Percentiles rank a stretch among this genome's conserved stretches.
These are phyloP conservation scores for Mesopsocus fuscifrons DNA, from an alignment of 2,888 invertebrate species.

Conservation along the genomic window DNA sequence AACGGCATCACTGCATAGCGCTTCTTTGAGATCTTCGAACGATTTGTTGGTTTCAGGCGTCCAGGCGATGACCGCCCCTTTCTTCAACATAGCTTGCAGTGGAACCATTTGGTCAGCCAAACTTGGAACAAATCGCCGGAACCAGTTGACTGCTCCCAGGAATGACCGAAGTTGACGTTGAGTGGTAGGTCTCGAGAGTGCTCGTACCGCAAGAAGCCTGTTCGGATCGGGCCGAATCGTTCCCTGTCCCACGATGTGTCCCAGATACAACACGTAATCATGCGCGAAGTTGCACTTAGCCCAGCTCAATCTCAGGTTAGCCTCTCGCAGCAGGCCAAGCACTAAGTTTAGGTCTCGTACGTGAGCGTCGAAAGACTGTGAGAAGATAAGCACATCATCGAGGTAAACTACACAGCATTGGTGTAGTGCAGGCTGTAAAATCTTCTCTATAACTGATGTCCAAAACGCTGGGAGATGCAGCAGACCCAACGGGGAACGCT, in stretches of 20 bases:
- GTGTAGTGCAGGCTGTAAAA: not conserved
- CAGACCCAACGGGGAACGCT: not conserved
- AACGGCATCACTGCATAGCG: not conserved
- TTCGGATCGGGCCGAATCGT: too few relatives aligned
- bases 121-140: not conserved
- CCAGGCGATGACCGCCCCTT: too few relatives aligned
- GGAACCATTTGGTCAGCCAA: not conserved
- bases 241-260: too few relatives aligned
- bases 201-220: too few relatives aligned
- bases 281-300: conserved; percentile 4
- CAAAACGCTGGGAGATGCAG: not conserved
- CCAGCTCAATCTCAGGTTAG: not conserved
- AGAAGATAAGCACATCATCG: not conserved
- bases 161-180: not conserved
- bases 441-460: not conserved
- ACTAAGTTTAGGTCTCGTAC: not conserved
- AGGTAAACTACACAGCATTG: not conserved
- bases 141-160: conserved; percentile 6
- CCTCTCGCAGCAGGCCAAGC: not conserved
- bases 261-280: not conserved
- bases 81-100: not conserved
- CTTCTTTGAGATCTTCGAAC: conserved; percentile 3
- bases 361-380: not conserved
- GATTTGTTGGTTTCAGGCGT: not conserved
- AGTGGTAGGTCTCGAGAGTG: too few relatives aligned